Evolutionary conservation across 2,113 vertebrate genomes (phyloP).

Genomic region (Hystrix brachyura): DNA sequence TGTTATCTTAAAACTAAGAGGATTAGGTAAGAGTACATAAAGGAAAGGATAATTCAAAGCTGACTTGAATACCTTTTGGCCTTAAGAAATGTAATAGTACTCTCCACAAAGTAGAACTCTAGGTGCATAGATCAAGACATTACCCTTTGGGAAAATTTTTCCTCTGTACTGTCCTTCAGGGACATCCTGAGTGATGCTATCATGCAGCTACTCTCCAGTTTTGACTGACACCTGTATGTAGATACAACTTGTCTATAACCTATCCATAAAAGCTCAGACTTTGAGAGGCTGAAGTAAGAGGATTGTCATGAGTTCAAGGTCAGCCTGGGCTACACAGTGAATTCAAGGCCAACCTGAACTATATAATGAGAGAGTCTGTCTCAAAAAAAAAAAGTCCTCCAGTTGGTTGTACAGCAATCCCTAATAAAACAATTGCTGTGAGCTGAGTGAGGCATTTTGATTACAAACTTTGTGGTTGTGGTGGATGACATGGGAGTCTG

Average conservation of each 20-base stretch:
- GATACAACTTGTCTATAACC: not conserved
- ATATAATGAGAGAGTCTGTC: not conserved
- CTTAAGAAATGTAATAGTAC: not conserved
- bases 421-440: not conserved
- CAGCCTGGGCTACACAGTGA: not conserved
- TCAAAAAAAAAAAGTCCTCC: not conserved
- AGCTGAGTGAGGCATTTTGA: not conserved
- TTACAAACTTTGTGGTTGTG: not conserved
- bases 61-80: slow-evolving; percentile 3
- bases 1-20: slow-evolving; percentile 42
- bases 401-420: not conserved
- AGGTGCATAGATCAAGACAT: not conserved
- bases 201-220: not conserved
- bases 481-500: not conserved
- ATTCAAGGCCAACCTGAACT: not conserved
- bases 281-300: not conserved
- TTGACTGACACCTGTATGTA: not conserved
- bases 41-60: slow-evolving; percentile 17
- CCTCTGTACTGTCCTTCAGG: not conserved
- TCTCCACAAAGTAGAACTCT: not conserved
- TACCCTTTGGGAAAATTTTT: not conserved
- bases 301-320: not conserved
- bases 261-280: not conserved
- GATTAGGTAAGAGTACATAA: not conserved
- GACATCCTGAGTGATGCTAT: not conserved